Evolutionary conservation across 2,797 vertebrate genomes (phyloP).

Genomic region (Falco cherrug): DNA sequence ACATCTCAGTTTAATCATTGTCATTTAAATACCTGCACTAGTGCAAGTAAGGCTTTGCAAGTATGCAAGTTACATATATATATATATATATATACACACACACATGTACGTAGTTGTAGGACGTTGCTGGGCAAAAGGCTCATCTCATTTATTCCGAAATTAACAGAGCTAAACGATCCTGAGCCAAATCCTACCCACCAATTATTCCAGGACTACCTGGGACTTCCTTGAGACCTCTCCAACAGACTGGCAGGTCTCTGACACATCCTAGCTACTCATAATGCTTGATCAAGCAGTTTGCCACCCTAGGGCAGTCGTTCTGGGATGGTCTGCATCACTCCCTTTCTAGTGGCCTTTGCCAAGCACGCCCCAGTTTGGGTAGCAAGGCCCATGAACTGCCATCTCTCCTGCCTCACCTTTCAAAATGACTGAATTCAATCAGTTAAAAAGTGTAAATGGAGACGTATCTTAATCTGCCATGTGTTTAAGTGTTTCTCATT

Average conservation of each 20-base stretch:
- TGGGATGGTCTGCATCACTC: background rate
- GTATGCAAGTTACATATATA: background rate
- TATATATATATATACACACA: background rate
- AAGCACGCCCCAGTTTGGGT: background rate
- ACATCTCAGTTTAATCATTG: background rate
- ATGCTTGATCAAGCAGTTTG: background rate
- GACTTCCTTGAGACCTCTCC: background rate
- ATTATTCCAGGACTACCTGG: background rate
- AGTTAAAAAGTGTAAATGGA: background rate
- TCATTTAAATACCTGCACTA: background rate
- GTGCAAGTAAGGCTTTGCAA: background rate
- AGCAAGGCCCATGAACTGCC: background rate
- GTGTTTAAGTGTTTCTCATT: background rate
- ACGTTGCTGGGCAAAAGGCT: background rate
- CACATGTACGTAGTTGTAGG: background rate
- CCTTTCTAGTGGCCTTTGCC: background rate
- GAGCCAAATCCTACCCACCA: background rate
- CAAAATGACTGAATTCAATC: background rate
- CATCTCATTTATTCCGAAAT: background rate
- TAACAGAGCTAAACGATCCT: background rate
- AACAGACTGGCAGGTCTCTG: background rate
- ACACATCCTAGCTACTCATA: background rate
- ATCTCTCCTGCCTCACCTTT: background rate
- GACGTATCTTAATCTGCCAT: background rate
- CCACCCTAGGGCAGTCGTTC: accelerated